These are phyloP conservation scores for Callimorpha dominula DNA, from an alignment of 2,888 invertebrate genomes.

Conservation along the genomic window DNA sequence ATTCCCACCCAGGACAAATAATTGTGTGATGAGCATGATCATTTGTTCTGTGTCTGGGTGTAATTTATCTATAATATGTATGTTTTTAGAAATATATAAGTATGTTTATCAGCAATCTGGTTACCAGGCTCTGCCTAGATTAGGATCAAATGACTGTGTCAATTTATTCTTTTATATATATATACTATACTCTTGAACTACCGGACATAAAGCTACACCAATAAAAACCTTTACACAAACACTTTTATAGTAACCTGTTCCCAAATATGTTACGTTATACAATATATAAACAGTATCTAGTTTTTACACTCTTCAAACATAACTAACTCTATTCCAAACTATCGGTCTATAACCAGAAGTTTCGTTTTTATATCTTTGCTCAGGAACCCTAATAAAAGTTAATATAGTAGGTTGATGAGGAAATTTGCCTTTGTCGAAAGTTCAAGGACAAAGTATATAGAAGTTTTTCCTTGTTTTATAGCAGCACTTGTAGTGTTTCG, in stretches of 20 bases:
- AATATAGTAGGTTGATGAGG: slow-evolving; percentile 46
- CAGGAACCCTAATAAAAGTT: slow-evolving; percentile 47
- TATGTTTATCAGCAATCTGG: too few species aligned
- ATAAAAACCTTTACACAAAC: slow-evolving; percentile 8
- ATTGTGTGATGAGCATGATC: too few species aligned
- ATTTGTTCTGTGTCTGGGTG: too few species aligned
- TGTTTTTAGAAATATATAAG: too few species aligned
- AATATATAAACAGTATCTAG: slow-evolving; percentile 34
- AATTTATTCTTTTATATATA: too few species aligned
- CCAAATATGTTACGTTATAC: slow-evolving; percentile 26
- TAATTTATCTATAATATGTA: too few species aligned
- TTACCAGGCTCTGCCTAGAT: too few species aligned
- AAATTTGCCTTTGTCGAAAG: slow-evolving; percentile 26
- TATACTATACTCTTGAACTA: not conserved
- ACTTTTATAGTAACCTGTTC: slow-evolving; percentile 18
- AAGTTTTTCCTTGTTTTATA: slow-evolving; percentile 20
- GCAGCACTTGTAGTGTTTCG: slow-evolving; percentile 1
- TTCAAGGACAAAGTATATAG: slow-evolving; percentile 25
- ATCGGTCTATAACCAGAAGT: slow-evolving; percentile 37
- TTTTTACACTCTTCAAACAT: slow-evolving; percentile 46
- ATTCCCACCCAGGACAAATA: too few species aligned
- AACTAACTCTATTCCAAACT: slow-evolving; percentile 30
- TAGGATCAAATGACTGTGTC: too few species aligned
- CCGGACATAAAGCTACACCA: not conserved
- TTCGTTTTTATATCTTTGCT: slow-evolving; percentile 43